These are phyloP conservation scores for Heliconius cydno DNA, from an alignment of 2,888 invertebrate species.

Conservation along the genomic window DNA sequence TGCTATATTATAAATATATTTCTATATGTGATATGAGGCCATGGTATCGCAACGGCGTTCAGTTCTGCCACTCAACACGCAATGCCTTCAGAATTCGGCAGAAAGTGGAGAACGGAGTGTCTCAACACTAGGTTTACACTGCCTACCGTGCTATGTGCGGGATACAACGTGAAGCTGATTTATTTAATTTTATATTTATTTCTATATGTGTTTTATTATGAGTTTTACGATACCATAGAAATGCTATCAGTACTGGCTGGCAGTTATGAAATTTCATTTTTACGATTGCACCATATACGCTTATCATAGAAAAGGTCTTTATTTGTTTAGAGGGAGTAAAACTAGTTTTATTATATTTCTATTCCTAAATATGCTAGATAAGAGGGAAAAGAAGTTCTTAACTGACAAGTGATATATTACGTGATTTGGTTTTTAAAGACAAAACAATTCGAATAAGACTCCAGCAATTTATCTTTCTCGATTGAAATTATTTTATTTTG, in stretches of 20 bases:
- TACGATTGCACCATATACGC: slow-evolving; percentile 26
- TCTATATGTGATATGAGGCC: background rate
- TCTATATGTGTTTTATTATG: background rate
- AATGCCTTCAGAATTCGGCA: too few relatives aligned
- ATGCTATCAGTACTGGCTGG: slow-evolving; percentile 32
- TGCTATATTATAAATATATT: background rate
- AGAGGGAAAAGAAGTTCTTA: background rate
- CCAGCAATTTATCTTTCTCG: background rate
- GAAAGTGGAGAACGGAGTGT: too few relatives aligned
- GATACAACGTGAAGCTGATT: too few relatives aligned
- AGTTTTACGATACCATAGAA: slow-evolving; percentile 35
- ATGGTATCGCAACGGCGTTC: too few relatives aligned
- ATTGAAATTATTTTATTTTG: background rate
- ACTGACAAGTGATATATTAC: slow-evolving; percentile 1
- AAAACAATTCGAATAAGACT: background rate
- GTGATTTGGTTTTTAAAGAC: background rate
- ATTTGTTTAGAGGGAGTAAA: slow-evolving; percentile 21
- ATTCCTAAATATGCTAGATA: background rate
- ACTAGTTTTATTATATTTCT: background rate
- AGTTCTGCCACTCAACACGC: too few relatives aligned
- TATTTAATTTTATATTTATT: too few relatives aligned
- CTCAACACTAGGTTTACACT: too few relatives aligned
- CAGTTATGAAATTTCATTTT: slow-evolving; percentile 36
- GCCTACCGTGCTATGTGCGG: too few relatives aligned
- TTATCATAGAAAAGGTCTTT: slow-evolving; percentile 24